phyloP scores from a whole-genome alignment of 2,888 invertebrate genomes.

The Thumatha senex region DNA sequence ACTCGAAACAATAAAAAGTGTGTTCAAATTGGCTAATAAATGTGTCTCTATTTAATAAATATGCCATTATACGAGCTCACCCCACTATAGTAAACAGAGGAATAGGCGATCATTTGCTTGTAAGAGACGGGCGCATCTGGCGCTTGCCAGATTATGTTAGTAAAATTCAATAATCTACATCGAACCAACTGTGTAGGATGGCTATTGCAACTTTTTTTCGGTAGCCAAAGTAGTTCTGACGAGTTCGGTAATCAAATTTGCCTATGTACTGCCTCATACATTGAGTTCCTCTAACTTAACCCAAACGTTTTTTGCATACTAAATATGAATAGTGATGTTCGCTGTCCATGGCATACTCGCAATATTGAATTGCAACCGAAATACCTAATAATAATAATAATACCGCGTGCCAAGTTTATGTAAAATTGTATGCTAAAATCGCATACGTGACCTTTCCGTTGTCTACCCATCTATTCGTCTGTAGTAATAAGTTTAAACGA shows the following conservation, averaged over 20 bases:
- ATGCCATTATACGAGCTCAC: slow-evolving; percentile 55
- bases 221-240: slow-evolving; percentile 40
- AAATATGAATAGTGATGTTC: slow-evolving; percentile 15
- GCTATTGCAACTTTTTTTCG: slow-evolving; percentile 56
- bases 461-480: no score
- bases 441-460: no score
- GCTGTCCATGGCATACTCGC: no score
- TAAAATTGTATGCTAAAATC: no score
- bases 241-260: slow-evolving; percentile 50
- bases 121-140: slow-evolving; percentile 66
- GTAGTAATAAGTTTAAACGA: no score
- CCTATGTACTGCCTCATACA: slow-evolving; percentile 40
- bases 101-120: slow-evolving; percentile 65
- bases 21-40: slow-evolving; percentile 43
- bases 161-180: slow-evolving; percentile 75
- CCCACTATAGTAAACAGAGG: slow-evolving; percentile 58
- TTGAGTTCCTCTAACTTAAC: slow-evolving; percentile 30
- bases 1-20: slow-evolving; percentile 35
- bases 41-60: slow-evolving; percentile 61
- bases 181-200: slow-evolving; percentile 65
- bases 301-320: slow-evolving; percentile 36
- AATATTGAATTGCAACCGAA: no score
- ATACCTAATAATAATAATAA: no score
- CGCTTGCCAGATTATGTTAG: slow-evolving; percentile 68
- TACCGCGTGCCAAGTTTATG: no score